Base-by-base conservation (phyloP, 2,797 vertebrate species). In the Amniataba percoides region DNA sequence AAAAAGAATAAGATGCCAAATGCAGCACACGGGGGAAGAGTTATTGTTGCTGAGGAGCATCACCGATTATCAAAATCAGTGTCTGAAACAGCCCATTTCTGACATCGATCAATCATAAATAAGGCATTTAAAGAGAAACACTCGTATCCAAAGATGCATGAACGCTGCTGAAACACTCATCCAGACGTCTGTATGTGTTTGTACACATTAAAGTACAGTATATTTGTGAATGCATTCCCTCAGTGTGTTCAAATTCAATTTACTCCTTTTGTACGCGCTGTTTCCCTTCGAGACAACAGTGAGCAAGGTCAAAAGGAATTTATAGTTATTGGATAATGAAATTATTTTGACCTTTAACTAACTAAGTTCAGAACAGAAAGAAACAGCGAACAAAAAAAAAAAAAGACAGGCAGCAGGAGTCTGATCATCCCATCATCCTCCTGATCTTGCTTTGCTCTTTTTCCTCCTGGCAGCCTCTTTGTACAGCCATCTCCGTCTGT, bases 401-500 rank as follows among this genome's bases (percentile, higher is more conserved):
- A 39, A 58, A 65, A 23, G 52, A 48, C 19, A 60, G 45, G 23
- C 65, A 71, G 56, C 39, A 51, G 53, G 59, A 67, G 15, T 58
- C 27, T 52, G 61, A 59, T 62, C 23, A 25, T 66, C 76, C 68
- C 66, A 40, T 78, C 76, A 66, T 23, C 16, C 67, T 31, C 39
- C 23, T 10, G 51, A 51, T 27, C 49, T 53, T 25, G 19, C 31
- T 43, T 27, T 40, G 11, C 62, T 61, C 15, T 31, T 12, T 46
- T 53, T 43, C 19, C 19, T 69, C 40, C 52, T 75, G 71, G 58
- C 23, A 55, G 25, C 27, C 25, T 80, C 53, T n/a, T n/a, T 63
- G 10, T 23, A 60, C 21, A 67, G 68, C 81, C 74, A 51, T 46
- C 43, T 59, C 63, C 80, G 76, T 64, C 75, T 53, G 53, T 45